These are phyloP conservation scores for Nematolebias whitei DNA, from an alignment of 2,113 vertebrate genomes.

Conservation along the genomic window DNA sequence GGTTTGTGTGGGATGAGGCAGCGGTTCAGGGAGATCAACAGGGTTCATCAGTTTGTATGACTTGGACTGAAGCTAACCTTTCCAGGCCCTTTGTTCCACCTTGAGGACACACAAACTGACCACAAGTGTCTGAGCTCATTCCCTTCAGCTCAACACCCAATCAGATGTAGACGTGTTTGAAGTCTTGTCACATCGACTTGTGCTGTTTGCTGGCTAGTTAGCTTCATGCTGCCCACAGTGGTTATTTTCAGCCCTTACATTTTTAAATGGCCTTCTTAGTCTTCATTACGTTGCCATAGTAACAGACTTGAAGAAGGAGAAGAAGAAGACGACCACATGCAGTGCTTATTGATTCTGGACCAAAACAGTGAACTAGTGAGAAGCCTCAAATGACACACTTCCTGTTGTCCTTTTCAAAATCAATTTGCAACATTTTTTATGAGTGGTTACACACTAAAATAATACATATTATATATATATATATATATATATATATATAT, in stretches of 20 bases:
- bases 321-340: conserved; percentile 35
- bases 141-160: not conserved
- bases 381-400: conserved; percentile 47
- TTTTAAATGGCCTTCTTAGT: conserved; percentile 54
- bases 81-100: conserved; percentile 12
- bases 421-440: conserved; percentile 3
- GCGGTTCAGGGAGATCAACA: conserved; percentile 20
- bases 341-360: conserved; percentile 50
- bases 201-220: conserved; percentile 31
- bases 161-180: conserved; percentile 7
- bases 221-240: conserved; percentile 38
- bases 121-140: not conserved
- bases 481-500: too few species aligned
- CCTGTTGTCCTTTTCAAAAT: conserved; percentile 45
- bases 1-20: conserved; percentile 32
- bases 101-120: not conserved
- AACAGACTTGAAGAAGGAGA: conserved; percentile 71
- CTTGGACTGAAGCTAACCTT: conserved; percentile 35
- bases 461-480: too few species aligned
- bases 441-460: too few species aligned
- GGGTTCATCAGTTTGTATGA: conserved; percentile 1
- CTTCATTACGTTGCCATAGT: conserved; percentile 80
- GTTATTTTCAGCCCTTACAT: conserved; percentile 52
- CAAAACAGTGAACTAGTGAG: conserved; percentile 31
- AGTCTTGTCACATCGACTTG: conserved; percentile 12